Base-by-base conservation (phyloP, 1,140 invertebrate genomes). In the Drosophila nikananu region DNA sequence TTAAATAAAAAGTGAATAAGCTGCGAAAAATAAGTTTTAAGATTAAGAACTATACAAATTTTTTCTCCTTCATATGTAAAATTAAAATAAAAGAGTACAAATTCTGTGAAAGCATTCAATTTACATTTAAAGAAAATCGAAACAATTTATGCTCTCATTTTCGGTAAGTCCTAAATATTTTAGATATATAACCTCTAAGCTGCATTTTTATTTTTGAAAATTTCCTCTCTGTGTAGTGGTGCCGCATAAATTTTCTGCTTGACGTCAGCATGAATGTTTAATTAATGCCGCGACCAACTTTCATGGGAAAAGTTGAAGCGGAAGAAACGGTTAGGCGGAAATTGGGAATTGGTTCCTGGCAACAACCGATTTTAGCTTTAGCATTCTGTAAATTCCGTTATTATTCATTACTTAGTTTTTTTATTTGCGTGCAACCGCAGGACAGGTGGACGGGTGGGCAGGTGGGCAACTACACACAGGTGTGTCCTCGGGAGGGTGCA, bases 171-270 rank as follows among this genome's bases (percentile, higher is more conserved):
- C 27, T 30, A 7, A 30, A 44, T 21, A 2, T 15, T 25, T 27
- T 27, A 27, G 19, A 23, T 15, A 48, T 23, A 7, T 48, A 48
- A 48, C 15, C 21, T 48, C 12, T 2, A 3, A 49, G 9, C 4
- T 8, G 0, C 2, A 49, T 10, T n/a, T 27, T 27, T 17, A 7
- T 10, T 19, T 41, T 52, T 1, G 2, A 0, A 30, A 13, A 1
- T 32, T 32, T 35, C 12, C 19, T 66, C 23, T 39, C 41, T 4
- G 60, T 59, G 67, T 44, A 49, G 17, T 57, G 23, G 23, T 10
- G 63, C 46, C 15, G 86, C 86, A 90, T 90, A 90, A 90, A 90
- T 90, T 90, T 90, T 90, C 79, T 84, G 86, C 81, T 86, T 70
- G 71, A 76, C 39, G 75, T 78, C 57, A 78, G 82, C 67, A 73